Evolutionary conservation across 2,113 vertebrate species (phyloP), one percentile per base, ranked within the genome.

Genomic region (Orycteropus afer): DNA sequence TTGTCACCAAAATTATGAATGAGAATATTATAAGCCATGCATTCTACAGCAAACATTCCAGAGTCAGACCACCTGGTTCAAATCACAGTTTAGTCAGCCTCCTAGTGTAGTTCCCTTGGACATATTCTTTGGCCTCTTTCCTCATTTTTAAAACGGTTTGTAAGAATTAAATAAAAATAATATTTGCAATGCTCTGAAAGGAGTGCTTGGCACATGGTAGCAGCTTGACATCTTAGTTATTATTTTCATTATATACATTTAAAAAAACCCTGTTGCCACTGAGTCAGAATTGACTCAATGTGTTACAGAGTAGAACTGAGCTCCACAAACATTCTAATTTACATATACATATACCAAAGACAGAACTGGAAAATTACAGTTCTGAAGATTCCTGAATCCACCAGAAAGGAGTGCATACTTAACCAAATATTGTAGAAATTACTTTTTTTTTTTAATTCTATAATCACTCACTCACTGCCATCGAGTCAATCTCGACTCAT

Each of bases 101-200:
- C 45, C 37, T 37, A 22, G 82, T 63, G 83, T 61, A 71, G 18
- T 80, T 82, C 29, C 47, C 18, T 32, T 61, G n/a, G 5, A 55
- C 37, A 67, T 5, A 57, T 53, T 29, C 40, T 7, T 63, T 87
- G 63, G 40, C 25, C 57, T 86, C 25, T 45, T 79, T 71, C 8
- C 15, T 89, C 20, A 67, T 49, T 27, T 89, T 61, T 20, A 80
- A 79, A 74, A 79, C 69, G 40, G 23, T 22, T 14, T 51, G 7
- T 34, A 40, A 71, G 34, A 89, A 87, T 65, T 73, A 88, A 89
- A 88, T n/a, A 82, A 83, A 83, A 79, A 89, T 29, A 82, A 53
- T 20, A 77, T 25, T 10, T 45, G 18, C 11, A 49, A 1, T 29
- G 77, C 6, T 87, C 63, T 82, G 71, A 73, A 45, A 25, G 23